Percentiles rank a stretch among this genome's conserved stretches.
Evolutionary conservation across 2,797 vertebrate species (phyloP).

Genomic region (Propithecus perrieri): DNA sequence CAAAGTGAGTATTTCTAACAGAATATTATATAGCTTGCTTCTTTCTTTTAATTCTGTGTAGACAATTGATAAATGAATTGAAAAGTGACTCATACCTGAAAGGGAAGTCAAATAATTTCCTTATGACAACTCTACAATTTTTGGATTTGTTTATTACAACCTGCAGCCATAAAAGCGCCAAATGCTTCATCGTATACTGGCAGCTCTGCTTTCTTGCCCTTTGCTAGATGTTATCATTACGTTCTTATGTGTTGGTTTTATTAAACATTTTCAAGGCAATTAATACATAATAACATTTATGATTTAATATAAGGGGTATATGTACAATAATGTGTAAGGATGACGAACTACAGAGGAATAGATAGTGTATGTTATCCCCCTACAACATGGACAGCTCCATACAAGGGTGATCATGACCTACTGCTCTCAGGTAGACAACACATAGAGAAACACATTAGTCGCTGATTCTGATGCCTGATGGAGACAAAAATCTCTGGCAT

Average conservation of each 20-base stretch:
- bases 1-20: neutral
- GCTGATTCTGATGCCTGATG: no score
- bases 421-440: no score
- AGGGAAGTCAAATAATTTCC: neutral
- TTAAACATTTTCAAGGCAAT: neutral
- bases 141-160: neutral
- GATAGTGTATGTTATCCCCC: no score
- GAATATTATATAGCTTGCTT: accelerated
- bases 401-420: no score
- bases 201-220: neutral
- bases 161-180: accelerated
- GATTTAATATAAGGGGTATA: accelerated
- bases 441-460: no score
- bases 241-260: neutral
- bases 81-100: no score
- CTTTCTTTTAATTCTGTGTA: neutral
- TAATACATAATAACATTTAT: neutral
- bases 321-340: no score
- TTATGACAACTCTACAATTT: neutral
- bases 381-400: no score
- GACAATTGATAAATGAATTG: no score
- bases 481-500: no score
- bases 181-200: accelerated
- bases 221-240: neutral
- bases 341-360: accelerated